Evolutionary conservation across 1,140 invertebrate genomes (phyloP).

Genomic region (Macrobrachium nipponense): DNA sequence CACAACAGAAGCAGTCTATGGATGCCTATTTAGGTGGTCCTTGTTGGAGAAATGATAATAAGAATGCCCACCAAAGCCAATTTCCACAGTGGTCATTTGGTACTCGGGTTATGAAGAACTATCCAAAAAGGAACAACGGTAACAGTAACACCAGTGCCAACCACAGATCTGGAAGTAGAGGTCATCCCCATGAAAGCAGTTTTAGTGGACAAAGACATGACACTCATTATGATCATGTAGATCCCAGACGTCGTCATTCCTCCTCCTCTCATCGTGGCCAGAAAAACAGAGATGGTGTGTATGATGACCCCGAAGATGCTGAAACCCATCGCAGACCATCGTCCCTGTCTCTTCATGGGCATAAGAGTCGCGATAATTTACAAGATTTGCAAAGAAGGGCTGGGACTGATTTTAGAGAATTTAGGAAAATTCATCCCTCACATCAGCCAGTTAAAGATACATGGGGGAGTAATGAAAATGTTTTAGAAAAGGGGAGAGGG

Average conservation of each 20-base stretch:
- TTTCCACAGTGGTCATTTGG: constrained; percentile 51
- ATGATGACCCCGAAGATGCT: neutral
- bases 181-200: constrained; percentile 9
- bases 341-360: no score
- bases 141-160: neutral
- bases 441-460: constrained; percentile 17
- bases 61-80: constrained; percentile 25
- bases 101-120: constrained; percentile 44
- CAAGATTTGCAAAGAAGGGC: no score
- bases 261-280: neutral
- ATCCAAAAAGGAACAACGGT: no score
- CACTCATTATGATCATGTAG: constrained; percentile 5
- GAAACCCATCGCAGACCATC: no score
- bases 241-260: neutral
- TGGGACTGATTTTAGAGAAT: neutral
- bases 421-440: neutral
- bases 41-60: constrained; percentile 35
- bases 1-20: constrained; percentile 59
- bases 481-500: constrained; percentile 26
- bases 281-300: constrained; percentile 19
- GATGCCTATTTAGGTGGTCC: constrained; percentile 50
- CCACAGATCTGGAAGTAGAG: constrained; percentile 17
- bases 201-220: constrained; percentile 11
- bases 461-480: neutral
- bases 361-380: no score